Evolutionary conservation across 2,888 invertebrate species (phyloP), one percentile per base, ranked within the genome.

Genomic region (Nowickia ferox): DNA sequence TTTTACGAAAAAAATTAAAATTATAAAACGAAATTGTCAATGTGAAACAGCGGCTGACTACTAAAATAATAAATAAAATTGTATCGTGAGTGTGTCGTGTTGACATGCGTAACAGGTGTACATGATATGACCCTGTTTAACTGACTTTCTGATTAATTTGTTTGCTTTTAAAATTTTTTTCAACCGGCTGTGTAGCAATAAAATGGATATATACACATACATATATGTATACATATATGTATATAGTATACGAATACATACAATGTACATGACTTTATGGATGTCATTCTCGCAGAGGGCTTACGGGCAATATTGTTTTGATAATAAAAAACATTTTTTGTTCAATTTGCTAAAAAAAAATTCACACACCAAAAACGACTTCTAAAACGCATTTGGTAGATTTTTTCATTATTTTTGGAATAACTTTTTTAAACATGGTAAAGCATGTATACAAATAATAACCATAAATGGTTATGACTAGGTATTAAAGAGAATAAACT

Each of bases 71-170:
- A 44, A 10, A 48, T 17, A 10, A 74, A 17, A n/a, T 2, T 72
- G n/a, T 13, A 57, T 4, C 19, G 22, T 71, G 15, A 30, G 30
- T 38, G 22, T 13, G 17, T 15, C 3, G 61, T 51, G 30, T 61
- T 51, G 17, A 10, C 57, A 40, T 80, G 79, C 30, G 30, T 2
- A 0, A 72, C 57, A 59, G 48, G 42, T 46, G 42, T 30, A 44
- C n/a, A 53, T 15, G 19, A 44, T 46, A 1, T 72, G 79, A 65
- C 79, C 63, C 46, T 19, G 65, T 65, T 79, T 57, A 9, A 53
- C 11, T 79, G 13, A 19, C 30, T 53, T 55, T 22, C 66, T 40
- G n/a, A 11, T 30, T 19, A 51, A 46, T 55, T 46, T 17, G 2
- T 59, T 55, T 55, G 11, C 9, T 66, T 44, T 53, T 65, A 38